A percentile compares a stretch with the other conserved stretches of the same genome.
phyloP scores from a whole-genome alignment of 2,888 invertebrate genomes.

The Dryobotodes eremita region DNA sequence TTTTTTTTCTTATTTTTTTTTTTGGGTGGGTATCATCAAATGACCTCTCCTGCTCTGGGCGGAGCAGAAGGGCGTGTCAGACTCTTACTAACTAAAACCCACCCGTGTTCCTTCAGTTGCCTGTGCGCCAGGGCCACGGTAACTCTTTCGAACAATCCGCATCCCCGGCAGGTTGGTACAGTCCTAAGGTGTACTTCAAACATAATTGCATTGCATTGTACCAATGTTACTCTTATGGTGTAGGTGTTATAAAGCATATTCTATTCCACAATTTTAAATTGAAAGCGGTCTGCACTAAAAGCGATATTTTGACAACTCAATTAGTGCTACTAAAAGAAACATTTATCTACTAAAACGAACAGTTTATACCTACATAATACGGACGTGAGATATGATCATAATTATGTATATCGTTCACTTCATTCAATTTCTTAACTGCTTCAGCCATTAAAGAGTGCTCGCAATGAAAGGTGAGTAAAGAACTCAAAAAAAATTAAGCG shows the following conservation, averaged over 20 bases:
- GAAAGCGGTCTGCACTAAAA: neutral
- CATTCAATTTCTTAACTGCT: slow-evolving; percentile 37
- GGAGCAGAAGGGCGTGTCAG: too few relatives aligned
- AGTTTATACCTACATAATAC: neutral
- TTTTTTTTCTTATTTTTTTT: too few relatives aligned
- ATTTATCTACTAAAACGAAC: neutral
- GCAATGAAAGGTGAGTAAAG: slow-evolving; percentile 46
- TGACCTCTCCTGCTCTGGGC: too few relatives aligned
- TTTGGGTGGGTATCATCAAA: too few relatives aligned
- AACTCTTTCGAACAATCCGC: too few relatives aligned
- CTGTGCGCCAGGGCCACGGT: too few relatives aligned
- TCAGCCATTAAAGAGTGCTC: slow-evolving; percentile 27
- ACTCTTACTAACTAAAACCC: too few relatives aligned
- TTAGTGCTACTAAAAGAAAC: neutral
- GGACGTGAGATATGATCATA: neutral
- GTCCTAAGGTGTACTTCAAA: neutral
- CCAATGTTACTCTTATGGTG: neutral
- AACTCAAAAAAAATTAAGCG: slow-evolving; percentile 41
- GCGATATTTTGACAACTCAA: neutral
- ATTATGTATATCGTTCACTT: neutral
- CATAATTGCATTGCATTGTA: neutral
- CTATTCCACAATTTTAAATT: neutral
- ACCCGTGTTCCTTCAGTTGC: too few relatives aligned
- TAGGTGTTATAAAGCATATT: neutral
- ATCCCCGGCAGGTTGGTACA: too few relatives aligned